These are phyloP conservation scores for Amblyornis subalaris DNA, from an alignment of 2,113 vertebrate genomes.

Conservation along the genomic window DNA sequence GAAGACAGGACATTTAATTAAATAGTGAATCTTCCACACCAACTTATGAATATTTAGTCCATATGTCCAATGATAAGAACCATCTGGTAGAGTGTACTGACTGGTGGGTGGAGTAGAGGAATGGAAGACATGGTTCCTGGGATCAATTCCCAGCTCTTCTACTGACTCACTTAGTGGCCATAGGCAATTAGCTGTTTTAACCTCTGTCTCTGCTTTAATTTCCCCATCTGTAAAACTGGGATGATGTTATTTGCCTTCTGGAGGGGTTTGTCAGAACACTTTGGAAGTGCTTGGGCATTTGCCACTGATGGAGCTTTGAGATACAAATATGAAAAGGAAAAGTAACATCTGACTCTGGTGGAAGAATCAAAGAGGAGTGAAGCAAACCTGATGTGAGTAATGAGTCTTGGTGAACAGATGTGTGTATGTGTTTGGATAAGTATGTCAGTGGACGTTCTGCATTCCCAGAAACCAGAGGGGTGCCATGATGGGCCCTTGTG, in stretches of 20 bases:
- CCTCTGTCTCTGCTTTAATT: conserved; percentile 48
- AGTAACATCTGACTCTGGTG: background rate
- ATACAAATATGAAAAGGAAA: background rate
- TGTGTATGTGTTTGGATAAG: background rate
- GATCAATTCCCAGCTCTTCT: conserved; percentile 51
- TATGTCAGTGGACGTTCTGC: background rate
- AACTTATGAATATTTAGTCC: conserved; percentile 51
- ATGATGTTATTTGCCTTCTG: conserved; percentile 39
- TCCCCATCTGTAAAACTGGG: conserved; percentile 40
- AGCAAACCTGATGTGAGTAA: background rate
- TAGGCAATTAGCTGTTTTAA: conserved; percentile 47
- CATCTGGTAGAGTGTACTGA: conserved; percentile 37
- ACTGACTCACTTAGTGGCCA: conserved; percentile 34
- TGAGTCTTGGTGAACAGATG: background rate
- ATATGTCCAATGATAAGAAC: conserved; percentile 58
- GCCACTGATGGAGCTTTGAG: background rate
- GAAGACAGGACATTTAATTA: conserved; percentile 40
- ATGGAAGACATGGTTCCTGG: conserved; percentile 35
- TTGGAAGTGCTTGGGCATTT: background rate
- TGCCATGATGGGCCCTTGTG: background rate
- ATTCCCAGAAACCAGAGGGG: background rate
- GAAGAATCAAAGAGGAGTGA: background rate
- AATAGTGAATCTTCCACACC: conserved; percentile 24
- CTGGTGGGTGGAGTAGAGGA: conserved; percentile 47
- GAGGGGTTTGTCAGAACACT: conserved; percentile 12